Percentiles rank a stretch among this genome's conserved stretches.
These are phyloP conservation scores for Erebia aethiops DNA, from an alignment of 2,888 invertebrate species.

Conservation along the genomic window DNA sequence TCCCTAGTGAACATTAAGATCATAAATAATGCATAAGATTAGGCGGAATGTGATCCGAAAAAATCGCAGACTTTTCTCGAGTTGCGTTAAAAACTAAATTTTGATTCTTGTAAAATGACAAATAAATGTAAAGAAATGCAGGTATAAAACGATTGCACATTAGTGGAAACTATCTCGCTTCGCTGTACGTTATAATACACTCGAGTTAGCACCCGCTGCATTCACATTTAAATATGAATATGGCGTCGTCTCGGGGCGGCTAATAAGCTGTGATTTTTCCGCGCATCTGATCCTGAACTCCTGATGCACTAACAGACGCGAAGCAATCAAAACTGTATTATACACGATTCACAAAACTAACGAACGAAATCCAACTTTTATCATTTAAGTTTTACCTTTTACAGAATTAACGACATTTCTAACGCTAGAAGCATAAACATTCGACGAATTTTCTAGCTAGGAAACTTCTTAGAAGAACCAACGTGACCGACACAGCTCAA, in stretches of 20 bases:
- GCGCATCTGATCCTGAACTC: slow-evolving; percentile 62
- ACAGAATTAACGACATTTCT: not conserved
- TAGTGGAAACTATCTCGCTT: slow-evolving; percentile 27
- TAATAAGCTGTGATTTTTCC: slow-evolving; percentile 80
- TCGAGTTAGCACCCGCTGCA: slow-evolving; percentile 61
- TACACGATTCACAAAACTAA: slow-evolving; percentile 43
- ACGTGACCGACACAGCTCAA: too few relatives aligned
- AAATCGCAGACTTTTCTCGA: too few relatives aligned
- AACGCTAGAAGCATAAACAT: not conserved
- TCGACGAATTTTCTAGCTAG: too few relatives aligned
- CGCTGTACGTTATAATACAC: slow-evolving; percentile 46
- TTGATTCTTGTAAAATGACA: not conserved
- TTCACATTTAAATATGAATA: slow-evolving; percentile 79
- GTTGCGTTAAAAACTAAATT: not conserved
- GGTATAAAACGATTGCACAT: slow-evolving; percentile 22
- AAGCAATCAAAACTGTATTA: slow-evolving; percentile 46
- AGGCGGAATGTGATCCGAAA: too few relatives aligned
- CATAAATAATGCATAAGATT: too few relatives aligned
- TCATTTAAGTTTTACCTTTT: not conserved
- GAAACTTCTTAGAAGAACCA: too few relatives aligned
- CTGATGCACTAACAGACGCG: slow-evolving; percentile 40
- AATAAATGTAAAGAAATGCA: not conserved
- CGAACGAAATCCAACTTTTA: slow-evolving; percentile 12
- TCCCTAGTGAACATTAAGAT: too few relatives aligned
- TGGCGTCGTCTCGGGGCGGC: slow-evolving; percentile 62